phyloP scores from a whole-genome alignment of 2,113 vertebrate species.

The Eurystomus gularis region DNA sequence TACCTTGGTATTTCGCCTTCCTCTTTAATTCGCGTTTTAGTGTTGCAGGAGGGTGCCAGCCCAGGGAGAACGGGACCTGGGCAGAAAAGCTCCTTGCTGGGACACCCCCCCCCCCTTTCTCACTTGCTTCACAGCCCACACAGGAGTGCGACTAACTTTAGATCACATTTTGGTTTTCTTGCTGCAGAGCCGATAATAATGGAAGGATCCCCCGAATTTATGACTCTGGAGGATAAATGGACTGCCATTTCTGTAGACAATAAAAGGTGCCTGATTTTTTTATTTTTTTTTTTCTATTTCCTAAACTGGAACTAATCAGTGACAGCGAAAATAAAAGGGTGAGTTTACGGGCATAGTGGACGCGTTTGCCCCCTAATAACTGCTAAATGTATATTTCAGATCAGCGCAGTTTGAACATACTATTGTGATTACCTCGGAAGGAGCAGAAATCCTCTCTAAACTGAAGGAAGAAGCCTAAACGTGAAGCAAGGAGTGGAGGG shows the following conservation, averaged over 20 bases:
- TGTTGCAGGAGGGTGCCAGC: not conserved
- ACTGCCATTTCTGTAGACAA: slow-evolving; percentile 88
- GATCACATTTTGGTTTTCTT: slow-evolving; percentile 38
- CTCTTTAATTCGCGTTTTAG: slow-evolving; percentile 36
- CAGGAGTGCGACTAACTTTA: not conserved
- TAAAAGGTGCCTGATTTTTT: slow-evolving; percentile 80
- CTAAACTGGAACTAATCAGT: not conserved
- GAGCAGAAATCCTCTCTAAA: slow-evolving; percentile 88
- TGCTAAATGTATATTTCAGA: slow-evolving; percentile 78
- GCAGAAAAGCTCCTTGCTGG: not conserved
- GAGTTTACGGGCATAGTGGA: not conserved
- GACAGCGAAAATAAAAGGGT: not conserved
- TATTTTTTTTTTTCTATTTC: not conserved
- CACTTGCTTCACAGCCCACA: not conserved
- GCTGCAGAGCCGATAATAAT: slow-evolving; percentile 91
- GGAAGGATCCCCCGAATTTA: slow-evolving; percentile 87
- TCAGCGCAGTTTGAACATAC: slow-evolving; percentile 94
- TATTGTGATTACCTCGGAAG: slow-evolving; percentile 85
- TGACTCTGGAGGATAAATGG: slow-evolving; percentile 89
- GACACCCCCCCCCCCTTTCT: not conserved
- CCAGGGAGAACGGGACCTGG: not conserved
- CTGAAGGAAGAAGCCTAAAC: slow-evolving; percentile 77
- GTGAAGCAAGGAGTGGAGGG: not conserved
- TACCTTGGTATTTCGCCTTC: slow-evolving; percentile 31
- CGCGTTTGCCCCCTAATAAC: not conserved